Evolutionary conservation across 37 sponge, comb jelly and placozoan species (phyloP).

Genomic region (Aphrocallistes beatrix): DNA sequence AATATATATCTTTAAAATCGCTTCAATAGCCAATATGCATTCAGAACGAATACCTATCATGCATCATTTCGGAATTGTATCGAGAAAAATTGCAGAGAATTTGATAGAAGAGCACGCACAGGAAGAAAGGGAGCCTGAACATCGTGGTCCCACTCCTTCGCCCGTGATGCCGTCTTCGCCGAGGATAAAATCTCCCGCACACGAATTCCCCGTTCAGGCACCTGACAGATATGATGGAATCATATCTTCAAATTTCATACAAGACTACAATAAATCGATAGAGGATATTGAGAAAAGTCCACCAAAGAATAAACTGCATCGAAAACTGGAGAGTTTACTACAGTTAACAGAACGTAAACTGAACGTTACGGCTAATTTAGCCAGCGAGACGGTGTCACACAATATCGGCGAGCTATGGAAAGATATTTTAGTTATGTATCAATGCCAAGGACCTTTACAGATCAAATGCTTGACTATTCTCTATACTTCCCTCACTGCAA

Average conservation of each 20-base stretch:
- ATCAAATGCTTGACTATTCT: neutral
- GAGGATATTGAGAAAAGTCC: conserved; percentile 7
- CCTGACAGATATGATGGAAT: neutral
- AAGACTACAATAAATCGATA: neutral
- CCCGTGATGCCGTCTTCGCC: neutral
- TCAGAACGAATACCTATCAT: neutral
- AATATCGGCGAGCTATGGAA: neutral
- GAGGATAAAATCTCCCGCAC: neutral
- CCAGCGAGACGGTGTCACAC: neutral
- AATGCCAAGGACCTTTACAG: neutral
- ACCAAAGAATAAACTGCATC: neutral
- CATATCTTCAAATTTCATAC: neutral
- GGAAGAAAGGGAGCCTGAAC: neutral
- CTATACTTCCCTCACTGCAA: neutral
- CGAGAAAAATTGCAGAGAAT: neutral
- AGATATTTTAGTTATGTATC: neutral
- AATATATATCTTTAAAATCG: too few relatives aligned
- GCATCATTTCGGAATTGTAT: neutral
- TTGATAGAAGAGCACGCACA: neutral
- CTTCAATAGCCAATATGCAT: too few relatives aligned
- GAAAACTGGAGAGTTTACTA: neutral
- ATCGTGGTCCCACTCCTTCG: neutral
- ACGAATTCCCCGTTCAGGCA: neutral
- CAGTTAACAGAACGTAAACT: neutral
- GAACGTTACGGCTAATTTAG: neutral